phyloP scores from a whole-genome alignment of 2,797 vertebrate genomes.

The Thamnophis elegans region DNA sequence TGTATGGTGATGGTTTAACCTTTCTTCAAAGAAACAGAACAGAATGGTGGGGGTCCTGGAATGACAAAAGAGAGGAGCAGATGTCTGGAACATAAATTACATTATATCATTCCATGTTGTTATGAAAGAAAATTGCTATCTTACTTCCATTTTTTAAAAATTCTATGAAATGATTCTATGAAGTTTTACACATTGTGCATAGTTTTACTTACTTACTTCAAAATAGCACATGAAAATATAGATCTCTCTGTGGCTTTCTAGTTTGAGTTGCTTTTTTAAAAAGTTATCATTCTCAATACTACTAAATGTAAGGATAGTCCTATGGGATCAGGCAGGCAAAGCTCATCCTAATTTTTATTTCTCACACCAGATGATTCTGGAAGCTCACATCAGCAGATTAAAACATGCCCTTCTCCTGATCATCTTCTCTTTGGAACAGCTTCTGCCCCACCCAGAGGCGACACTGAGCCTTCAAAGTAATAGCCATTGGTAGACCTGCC shows the following conservation, averaged over 20 bases:
- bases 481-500: neutral
- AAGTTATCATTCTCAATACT: neutral
- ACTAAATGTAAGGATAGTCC: neutral
- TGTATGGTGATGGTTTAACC: slow-evolving; percentile 1
- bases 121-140: neutral
- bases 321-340: neutral
- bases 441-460: neutral
- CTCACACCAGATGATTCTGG: neutral
- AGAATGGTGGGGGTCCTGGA: slow-evolving; percentile 11
- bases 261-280: neutral
- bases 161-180: too few species aligned
- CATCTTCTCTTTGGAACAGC: neutral
- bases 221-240: neutral
- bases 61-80: slow-evolving; percentile 14
- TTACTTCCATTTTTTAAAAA: neutral
- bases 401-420: neutral
- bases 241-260: neutral
- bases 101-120: neutral
- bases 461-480: neutral
- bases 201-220: neutral
- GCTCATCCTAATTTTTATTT: neutral
- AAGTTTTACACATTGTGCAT: neutral
- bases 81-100: slow-evolving; percentile 17
- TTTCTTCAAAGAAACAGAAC: neutral
- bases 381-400: neutral